phyloP scores from a whole-genome alignment of 35 echinoderm and acorn worm genomes.

The Ophioderma brevispina region DNA sequence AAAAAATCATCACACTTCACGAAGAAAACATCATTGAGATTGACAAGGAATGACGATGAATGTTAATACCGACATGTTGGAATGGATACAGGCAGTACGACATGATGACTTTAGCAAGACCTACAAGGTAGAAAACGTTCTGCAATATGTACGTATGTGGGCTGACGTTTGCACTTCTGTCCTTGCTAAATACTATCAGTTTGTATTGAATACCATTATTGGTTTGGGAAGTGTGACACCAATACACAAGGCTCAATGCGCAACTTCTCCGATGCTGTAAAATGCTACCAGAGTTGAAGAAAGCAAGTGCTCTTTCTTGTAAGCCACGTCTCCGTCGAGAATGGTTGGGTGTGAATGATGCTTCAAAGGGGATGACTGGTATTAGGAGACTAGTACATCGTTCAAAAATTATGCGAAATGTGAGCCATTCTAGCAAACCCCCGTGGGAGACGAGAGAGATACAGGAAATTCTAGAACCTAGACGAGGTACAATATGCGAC shows the following conservation, averaged over 20 bases:
- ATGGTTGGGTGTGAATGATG: not conserved
- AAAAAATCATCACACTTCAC: not conserved
- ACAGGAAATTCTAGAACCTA: not conserved
- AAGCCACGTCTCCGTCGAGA: not conserved
- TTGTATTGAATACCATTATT: slow-evolving; percentile 4
- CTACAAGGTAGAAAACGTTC: slow-evolving; percentile 15
- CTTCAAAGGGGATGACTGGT: not conserved
- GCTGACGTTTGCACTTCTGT: not conserved
- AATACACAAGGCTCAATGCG: not conserved
- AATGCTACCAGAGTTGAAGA: not conserved
- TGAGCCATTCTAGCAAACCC: not conserved
- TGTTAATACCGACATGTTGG: slow-evolving; percentile 2
- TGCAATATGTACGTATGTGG: not conserved
- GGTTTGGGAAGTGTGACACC: not conserved
- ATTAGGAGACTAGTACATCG: not conserved
- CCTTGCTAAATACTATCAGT: slow-evolving; percentile 18
- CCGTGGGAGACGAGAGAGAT: not conserved
- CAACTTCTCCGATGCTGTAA: not conserved
- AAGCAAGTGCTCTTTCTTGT: not conserved
- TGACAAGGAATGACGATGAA: not conserved
- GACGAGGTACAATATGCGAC: not conserved
- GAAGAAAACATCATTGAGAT: slow-evolving; percentile 19
- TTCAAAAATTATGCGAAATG: not conserved
- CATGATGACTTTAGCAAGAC: not conserved
- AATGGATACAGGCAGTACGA: slow-evolving; percentile 22